Evolutionary conservation across 1,140 invertebrate species (phyloP), one percentile per base, ranked within the genome.

Genomic region (Drosophila leontia): DNA sequence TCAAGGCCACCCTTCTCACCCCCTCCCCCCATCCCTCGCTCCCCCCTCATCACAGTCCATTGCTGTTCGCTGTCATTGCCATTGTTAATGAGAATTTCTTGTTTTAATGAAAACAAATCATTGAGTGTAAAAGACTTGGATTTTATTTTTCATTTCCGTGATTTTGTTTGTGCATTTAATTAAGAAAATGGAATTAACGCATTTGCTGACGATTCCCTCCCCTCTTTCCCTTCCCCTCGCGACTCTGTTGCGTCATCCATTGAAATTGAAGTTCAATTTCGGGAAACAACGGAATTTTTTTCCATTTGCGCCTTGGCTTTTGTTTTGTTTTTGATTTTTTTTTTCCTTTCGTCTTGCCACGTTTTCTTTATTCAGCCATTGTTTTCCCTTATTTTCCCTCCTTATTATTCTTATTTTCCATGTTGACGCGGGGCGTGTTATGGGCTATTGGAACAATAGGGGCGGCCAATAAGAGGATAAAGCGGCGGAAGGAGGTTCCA

Each of bases 61-160:
- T 71, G 60, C 78, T 74, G 85, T 79, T 88, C 64, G 80, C 85
- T 90, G 85, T 90, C 85, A 90, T 90, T 90, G 85, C 81, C 80
- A 87, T 91, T 91, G 90, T 91, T 91, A 91, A 91, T 91, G 90
- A 91, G 84, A 91, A 91, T 91, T 91, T 91, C 85, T 86, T 91
- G 84, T 90, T 91, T 91, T 91, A 91, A 91, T 91, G 84, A 90
- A 91, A 91, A 91, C 90, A 91, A 91, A 91, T 91, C 90, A 91
- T 91, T 91, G 90, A 91, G 90, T 91, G 90, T 91, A 91, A 91
- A 91, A 88, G 82, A 91, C 88, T 88, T 83, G 84, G 88, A 85
- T 88, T 85, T 91, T 91, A 91, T 91, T 91, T 91, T 91, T 91
- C 88, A 91, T 91, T 91, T 84, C 88, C 86, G 88, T 91, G 88